These are phyloP conservation scores for Cercopithecus mona DNA, from an alignment of 2,113 vertebrate species.

Conservation along the genomic window DNA sequence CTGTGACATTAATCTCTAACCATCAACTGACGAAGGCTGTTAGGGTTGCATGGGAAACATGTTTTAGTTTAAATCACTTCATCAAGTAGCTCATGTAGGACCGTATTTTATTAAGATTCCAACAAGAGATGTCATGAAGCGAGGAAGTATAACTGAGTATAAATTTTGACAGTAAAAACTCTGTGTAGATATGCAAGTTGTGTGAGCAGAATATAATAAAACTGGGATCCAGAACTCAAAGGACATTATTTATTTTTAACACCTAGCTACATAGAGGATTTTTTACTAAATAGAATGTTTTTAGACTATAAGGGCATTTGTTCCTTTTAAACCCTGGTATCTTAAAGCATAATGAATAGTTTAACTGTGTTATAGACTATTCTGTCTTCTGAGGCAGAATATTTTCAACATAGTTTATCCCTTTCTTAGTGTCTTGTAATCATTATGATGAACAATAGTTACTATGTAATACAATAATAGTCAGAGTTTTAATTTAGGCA, in stretches of 20 bases:
- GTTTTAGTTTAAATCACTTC: neutral
- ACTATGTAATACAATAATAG: neutral
- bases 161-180: neutral
- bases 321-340: neutral
- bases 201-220: neutral
- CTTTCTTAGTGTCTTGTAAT: neutral
- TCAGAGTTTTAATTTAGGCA: neutral
- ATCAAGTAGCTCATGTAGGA: neutral
- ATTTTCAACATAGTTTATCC: neutral
- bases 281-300: neutral
- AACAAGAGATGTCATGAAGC: neutral
- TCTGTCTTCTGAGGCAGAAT: neutral
- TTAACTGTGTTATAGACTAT: neutral
- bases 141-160: neutral
- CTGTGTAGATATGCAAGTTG: neutral
- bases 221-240: neutral
- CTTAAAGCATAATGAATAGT: neutral
- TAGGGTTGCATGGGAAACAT: neutral
- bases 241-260: neutral
- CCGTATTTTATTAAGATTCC: neutral
- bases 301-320: neutral
- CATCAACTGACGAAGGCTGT: neutral
- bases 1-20: conserved; percentile 46
- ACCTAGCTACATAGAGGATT: neutral
- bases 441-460: neutral